Percentiles rank a stretch among this genome's conserved stretches.
These are phyloP conservation scores for Polia nebulosa DNA, from an alignment of 2,888 invertebrate genomes.

Conservation along the genomic window DNA sequence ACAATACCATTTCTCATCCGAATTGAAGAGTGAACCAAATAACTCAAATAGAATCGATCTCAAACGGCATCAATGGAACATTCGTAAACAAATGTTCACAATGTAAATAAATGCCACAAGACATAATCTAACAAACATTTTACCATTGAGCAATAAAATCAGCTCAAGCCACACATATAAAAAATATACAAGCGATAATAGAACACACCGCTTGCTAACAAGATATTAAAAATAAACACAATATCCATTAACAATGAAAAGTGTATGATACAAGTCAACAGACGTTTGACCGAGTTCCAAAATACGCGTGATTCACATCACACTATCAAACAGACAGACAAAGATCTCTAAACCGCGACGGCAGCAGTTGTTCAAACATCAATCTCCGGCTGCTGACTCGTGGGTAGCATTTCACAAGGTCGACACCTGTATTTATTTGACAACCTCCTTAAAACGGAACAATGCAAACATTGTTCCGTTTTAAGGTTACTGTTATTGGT, in stretches of 20 bases:
- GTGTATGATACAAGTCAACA: constrained; percentile 65
- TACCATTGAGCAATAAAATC: constrained; percentile 59
- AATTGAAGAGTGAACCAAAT: constrained; percentile 38
- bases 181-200: constrained; percentile 57
- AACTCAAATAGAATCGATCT: constrained; percentile 48
- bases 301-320: constrained; percentile 78
- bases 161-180: constrained; percentile 47
- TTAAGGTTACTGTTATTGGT: no score
- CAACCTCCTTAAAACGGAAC: constrained; percentile 63
- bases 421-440: constrained; percentile 75
- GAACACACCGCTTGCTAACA: constrained; percentile 55
- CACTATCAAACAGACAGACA: constrained; percentile 70
- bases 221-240: constrained; percentile 67
- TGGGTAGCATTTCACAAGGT: constrained; percentile 76
- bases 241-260: constrained; percentile 68
- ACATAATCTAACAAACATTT: constrained; percentile 63
- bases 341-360: constrained; percentile 69
- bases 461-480: no score
- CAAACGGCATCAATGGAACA: constrained; percentile 48
- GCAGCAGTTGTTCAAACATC: constrained; percentile 76
- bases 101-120: constrained; percentile 45
- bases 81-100: constrained; percentile 49
- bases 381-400: constrained; percentile 72
- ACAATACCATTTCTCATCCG: constrained; percentile 14
- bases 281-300: constrained; percentile 77